A percentile compares a stretch with the other conserved stretches of the same genome.
Conservation (phyloP, 2,888 invertebrate species). For the Lithophane leautieri region DNA sequence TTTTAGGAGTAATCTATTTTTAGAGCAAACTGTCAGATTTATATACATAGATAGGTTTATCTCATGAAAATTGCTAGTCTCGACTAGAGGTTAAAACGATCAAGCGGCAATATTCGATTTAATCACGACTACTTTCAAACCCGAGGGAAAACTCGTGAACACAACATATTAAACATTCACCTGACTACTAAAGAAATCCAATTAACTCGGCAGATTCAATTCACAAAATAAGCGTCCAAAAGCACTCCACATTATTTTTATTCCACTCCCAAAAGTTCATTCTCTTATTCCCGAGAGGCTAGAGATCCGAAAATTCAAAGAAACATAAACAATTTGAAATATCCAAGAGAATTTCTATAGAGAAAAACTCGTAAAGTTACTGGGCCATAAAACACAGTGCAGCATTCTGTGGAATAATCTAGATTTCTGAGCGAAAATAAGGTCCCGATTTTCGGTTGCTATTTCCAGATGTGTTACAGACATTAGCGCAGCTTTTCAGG, state of each 20-base stretch:
- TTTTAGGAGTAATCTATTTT: slow-evolving; percentile 30
- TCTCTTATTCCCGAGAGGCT: slow-evolving; percentile 47
- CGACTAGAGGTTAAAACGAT: slow-evolving; percentile 20
- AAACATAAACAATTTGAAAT: slow-evolving; percentile 50
- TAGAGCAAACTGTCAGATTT: not conserved
- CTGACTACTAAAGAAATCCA: slow-evolving; percentile 53
- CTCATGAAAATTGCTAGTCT: slow-evolving; percentile 35
- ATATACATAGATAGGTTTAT: not conserved
- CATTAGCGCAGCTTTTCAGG: slow-evolving; percentile 29
- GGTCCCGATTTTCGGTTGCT: slow-evolving; percentile 41
- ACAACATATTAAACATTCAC: slow-evolving; percentile 60
- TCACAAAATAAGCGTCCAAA: slow-evolving; percentile 52
- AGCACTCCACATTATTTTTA: slow-evolving; percentile 53
- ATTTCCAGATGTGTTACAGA: slow-evolving; percentile 40
- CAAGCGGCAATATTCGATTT: slow-evolving; percentile 40
- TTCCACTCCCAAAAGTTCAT: slow-evolving; percentile 50
- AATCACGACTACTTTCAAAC: slow-evolving; percentile 38
- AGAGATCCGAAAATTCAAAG: slow-evolving; percentile 38
- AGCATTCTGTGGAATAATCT: slow-evolving; percentile 48
- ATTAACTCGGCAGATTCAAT: slow-evolving; percentile 61
- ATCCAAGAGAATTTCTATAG: slow-evolving; percentile 39
- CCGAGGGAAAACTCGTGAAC: slow-evolving; percentile 43
- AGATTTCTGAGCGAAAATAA: slow-evolving; percentile 52
- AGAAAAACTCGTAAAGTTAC: slow-evolving; percentile 52
- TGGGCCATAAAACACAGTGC: slow-evolving; percentile 48